These are phyloP conservation scores for Orthonevra nobilis DNA, from an alignment of 2,888 invertebrate genomes.

Conservation along the genomic window DNA sequence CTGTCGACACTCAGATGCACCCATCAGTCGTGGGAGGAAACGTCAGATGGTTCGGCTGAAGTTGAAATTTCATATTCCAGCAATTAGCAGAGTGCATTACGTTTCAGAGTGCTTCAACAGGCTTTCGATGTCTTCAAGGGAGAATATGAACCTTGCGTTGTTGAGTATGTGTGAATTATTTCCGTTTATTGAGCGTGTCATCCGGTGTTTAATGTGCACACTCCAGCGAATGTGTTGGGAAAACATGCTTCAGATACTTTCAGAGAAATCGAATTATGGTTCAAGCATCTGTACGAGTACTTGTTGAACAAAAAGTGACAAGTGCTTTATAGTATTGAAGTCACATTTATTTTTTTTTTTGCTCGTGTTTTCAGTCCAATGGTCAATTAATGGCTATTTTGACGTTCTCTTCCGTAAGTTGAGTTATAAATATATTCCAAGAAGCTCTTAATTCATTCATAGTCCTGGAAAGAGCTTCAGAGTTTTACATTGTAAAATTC, in stretches of 20 bases:
- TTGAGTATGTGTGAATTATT: not conserved
- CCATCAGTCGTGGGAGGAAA: conserved; percentile 29
- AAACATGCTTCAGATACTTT: conserved; percentile 10
- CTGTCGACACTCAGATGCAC: conserved; percentile 33
- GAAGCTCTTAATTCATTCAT: no score
- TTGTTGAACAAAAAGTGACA: no score
- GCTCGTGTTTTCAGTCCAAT: no score
- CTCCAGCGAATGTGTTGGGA: not conserved
- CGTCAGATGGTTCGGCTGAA: conserved; percentile 9
- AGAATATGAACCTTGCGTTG: not conserved
- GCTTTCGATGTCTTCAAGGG: not conserved
- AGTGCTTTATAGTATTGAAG: no score
- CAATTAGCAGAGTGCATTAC: conserved; percentile 60
- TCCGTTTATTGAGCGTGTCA: conserved; percentile 11
- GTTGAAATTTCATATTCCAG: conserved; percentile 49
- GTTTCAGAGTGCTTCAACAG: conserved; percentile 23
- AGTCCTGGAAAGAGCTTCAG: no score
- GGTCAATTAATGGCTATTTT: no score
- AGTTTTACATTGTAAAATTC: no score
- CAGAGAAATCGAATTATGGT: no score
- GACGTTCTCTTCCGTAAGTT: no score
- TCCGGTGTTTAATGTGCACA: conserved; percentile 12
- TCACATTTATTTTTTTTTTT: no score
- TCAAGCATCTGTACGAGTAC: no score
- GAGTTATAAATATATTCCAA: no score